These are phyloP conservation scores for Cuniculus paca DNA, from an alignment of 2,797 vertebrate genomes.

Conservation along the genomic window DNA sequence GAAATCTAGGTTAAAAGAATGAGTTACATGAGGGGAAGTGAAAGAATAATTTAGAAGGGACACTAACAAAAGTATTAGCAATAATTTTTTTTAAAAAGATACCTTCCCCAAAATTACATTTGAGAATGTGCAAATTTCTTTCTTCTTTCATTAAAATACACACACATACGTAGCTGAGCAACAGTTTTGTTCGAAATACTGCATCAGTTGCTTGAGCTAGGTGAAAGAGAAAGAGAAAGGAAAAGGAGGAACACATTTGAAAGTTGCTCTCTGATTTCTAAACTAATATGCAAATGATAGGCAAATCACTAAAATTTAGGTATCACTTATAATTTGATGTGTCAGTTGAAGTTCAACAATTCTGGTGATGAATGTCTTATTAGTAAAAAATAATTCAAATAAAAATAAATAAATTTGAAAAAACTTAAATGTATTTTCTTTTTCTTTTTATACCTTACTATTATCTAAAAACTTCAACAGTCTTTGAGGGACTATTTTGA, in stretches of 20 bases:
- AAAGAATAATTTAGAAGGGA: not conserved
- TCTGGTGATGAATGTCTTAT: not conserved
- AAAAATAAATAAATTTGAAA: not conserved
- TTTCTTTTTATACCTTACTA: not conserved
- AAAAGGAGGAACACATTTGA: not conserved
- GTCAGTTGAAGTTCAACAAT: not conserved
- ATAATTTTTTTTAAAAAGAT: not conserved
- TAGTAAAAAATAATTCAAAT: not conserved
- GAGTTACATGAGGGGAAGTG: not conserved
- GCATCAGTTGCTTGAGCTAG: too few species aligned
- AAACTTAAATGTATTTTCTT: not conserved
- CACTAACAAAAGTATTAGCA: not conserved
- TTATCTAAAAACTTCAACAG: not conserved
- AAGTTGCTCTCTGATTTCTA: not conserved
- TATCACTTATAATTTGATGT: not conserved
- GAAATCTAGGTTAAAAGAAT: not conserved
- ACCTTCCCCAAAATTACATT: not conserved
- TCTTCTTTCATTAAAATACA: not conserved
- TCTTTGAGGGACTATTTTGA: not conserved
- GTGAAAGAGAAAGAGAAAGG: not conserved
- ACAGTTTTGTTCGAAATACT: not conserved
- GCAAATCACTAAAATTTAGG: not conserved
- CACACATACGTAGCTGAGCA: not conserved
- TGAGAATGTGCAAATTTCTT: not conserved
- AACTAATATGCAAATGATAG: not conserved